Evolutionary conservation across 1,140 invertebrate genomes (phyloP).

Genomic region (Drosophila teissieri): DNA sequence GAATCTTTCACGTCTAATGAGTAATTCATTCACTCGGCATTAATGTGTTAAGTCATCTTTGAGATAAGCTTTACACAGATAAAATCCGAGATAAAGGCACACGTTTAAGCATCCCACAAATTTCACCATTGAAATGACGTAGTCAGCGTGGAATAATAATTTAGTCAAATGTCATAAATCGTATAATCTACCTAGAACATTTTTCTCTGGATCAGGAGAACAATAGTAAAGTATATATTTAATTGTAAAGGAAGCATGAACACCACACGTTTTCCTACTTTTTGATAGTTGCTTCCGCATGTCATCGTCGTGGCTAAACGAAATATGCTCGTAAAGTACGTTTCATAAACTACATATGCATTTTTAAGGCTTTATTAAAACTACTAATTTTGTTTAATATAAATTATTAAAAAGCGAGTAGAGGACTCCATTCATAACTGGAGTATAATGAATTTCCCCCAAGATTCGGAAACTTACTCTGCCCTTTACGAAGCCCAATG

Average conservation of each 20-base stretch:
- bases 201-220: too few relatives aligned
- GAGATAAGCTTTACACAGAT: conserved; percentile 25
- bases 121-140: conserved; percentile 56
- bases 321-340: not conserved
- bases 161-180: not conserved
- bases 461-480: conserved; percentile 20
- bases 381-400: too few relatives aligned
- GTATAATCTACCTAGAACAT: not conserved
- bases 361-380: too few relatives aligned
- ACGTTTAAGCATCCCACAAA: conserved; percentile 6
- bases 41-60: conserved; percentile 39
- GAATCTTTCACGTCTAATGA: conserved; percentile 17
- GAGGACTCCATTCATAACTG: too few relatives aligned
- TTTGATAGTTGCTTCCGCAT: conserved; percentile 13
- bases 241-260: not conserved
- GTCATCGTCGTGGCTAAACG: not conserved
- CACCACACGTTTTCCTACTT: not conserved
- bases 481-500: not conserved
- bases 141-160: conserved; percentile 1
- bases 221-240: not conserved
- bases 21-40: conserved; percentile 39
- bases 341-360: too few relatives aligned
- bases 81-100: conserved; percentile 35
- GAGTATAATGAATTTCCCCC: too few relatives aligned
- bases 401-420: too few relatives aligned